phyloP scores from a whole-genome alignment of 2,797 vertebrate genomes.

The Enteromius thamalakanensis region DNA sequence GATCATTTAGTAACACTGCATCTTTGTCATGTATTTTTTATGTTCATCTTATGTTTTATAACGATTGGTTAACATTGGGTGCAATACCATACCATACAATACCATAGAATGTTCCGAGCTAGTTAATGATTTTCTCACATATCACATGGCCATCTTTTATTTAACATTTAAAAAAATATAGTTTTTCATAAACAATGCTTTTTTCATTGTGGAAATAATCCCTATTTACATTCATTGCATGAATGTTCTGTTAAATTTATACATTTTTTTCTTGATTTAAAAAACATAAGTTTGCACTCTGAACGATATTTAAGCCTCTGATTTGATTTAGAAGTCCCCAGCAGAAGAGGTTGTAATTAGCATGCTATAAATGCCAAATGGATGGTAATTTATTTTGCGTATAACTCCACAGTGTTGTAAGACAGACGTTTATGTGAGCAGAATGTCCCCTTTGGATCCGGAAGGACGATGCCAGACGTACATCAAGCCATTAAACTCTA shows the following conservation, averaged over 20 bases:
- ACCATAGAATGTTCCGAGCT: neutral
- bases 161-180: neutral
- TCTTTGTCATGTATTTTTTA: neutral
- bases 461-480: slow-evolving; percentile 60
- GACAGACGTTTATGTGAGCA: slow-evolving; percentile 68
- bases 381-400: slow-evolving; percentile 75
- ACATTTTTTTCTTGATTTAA: neutral
- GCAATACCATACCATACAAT: neutral
- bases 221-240: neutral
- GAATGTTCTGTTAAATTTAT: neutral
- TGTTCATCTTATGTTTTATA: neutral
- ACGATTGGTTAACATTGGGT: neutral
- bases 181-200: neutral
- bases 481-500: slow-evolving; percentile 71
- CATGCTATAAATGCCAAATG: slow-evolving; percentile 61
- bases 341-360: slow-evolving; percentile 59
- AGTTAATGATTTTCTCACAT: neutral
- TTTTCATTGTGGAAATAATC: neutral
- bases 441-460: slow-evolving; percentile 65
- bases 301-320: slow-evolving; percentile 4
- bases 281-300: neutral
- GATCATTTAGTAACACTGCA: neutral
- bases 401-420: slow-evolving; percentile 73
- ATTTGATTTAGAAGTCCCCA: slow-evolving; percentile 36
- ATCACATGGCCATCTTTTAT: neutral